phyloP scores from a whole-genome alignment of 2,888 invertebrate genomes.

The Agrilus biguttatus region DNA sequence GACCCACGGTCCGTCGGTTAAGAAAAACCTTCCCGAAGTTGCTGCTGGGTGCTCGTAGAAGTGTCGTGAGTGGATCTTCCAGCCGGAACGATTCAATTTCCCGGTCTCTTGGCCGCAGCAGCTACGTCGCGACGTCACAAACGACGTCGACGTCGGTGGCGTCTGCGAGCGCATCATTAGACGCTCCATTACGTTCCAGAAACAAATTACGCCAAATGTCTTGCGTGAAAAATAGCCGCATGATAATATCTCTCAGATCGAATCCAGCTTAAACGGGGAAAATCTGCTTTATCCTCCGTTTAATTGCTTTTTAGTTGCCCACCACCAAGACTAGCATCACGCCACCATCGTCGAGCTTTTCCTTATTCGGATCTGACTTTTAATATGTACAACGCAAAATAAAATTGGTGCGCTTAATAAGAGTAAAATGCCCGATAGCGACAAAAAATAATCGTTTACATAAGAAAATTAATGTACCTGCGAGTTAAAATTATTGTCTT shows the following conservation, averaged over 20 bases:
- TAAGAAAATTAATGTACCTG: too few species aligned
- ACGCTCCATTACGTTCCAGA: slow-evolving; percentile 34
- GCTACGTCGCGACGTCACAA: too few species aligned
- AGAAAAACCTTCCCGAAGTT: too few species aligned
- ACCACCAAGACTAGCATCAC: background rate
- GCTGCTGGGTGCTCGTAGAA: slow-evolving; percentile 4
- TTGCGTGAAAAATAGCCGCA: slow-evolving; percentile 26
- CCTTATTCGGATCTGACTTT: too few species aligned
- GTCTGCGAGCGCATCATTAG: slow-evolving; percentile 33
- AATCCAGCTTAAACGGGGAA: background rate
- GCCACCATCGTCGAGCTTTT: too few species aligned
- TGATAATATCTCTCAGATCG: slow-evolving; percentile 19
- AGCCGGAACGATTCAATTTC: slow-evolving; percentile 32
- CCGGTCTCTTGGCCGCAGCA: slow-evolving; percentile 31
- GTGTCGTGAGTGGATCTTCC: slow-evolving; percentile 19
- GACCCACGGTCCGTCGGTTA: too few species aligned
- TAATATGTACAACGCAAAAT: too few species aligned
- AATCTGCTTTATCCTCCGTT: too few species aligned
- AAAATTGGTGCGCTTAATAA: too few species aligned
- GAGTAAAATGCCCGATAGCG: too few species aligned
- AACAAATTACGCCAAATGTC: slow-evolving; percentile 32
- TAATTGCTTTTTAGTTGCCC: background rate
- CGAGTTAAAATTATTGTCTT: too few species aligned
- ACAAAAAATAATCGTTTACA: too few species aligned
- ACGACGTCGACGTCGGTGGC: slow-evolving; percentile 6